phyloP scores from a whole-genome alignment of 2,113 vertebrate species.

The Rhombomys opimus region DNA sequence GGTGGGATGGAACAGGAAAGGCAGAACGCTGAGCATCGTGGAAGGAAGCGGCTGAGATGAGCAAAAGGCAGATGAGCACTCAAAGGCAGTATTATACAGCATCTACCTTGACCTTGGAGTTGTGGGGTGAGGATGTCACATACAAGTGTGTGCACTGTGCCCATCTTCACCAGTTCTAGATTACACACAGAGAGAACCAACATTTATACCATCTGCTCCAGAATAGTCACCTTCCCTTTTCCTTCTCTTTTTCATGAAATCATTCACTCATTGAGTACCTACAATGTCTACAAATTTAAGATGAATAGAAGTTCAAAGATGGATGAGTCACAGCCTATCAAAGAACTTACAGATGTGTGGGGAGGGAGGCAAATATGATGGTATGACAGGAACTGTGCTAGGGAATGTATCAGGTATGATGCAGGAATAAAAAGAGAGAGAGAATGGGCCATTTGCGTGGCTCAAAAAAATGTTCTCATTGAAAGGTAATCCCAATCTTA shows the following conservation, averaged over 20 bases:
- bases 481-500: background rate
- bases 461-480: background rate
- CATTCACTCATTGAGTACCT: constrained; percentile 28
- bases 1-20: background rate
- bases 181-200: background rate
- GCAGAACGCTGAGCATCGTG: background rate
- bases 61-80: background rate
- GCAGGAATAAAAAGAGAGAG: background rate
- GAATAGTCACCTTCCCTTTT: background rate
- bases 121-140: background rate
- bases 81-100: background rate
- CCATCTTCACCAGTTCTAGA: background rate
- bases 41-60: background rate
- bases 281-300: constrained; percentile 10
- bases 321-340: background rate
- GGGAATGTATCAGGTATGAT: background rate
- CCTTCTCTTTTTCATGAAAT: constrained; percentile 15
- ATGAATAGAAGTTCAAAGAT: constrained; percentile 31
- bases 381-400: background rate
- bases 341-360: background rate
- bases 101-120: background rate
- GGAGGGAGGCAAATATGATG: background rate
- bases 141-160: background rate
- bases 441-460: background rate
- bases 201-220: background rate